These are phyloP conservation scores for Chaetodon trifascialis DNA, from an alignment of 2,113 vertebrate species.

Conservation along the genomic window DNA sequence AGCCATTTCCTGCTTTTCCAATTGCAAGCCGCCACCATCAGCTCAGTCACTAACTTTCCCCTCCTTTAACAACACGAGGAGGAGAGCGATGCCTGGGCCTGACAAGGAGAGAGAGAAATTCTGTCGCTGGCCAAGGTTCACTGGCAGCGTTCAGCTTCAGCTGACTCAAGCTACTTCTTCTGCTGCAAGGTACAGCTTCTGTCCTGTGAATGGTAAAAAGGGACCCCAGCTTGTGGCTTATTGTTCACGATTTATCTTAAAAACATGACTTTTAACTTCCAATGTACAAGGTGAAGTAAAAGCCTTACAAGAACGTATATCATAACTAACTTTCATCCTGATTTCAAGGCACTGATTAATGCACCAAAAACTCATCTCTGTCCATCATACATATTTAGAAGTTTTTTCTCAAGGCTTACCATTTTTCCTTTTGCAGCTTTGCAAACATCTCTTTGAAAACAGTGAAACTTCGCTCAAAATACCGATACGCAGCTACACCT, in stretches of 20 bases:
- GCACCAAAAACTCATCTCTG: no score
- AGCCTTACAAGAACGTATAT: background rate
- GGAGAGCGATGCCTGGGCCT: slow-evolving; percentile 29
- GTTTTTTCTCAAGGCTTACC: no score
- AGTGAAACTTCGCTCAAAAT: no score
- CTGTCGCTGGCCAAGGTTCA: slow-evolving; percentile 30
- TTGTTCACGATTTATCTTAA: slow-evolving; percentile 4
- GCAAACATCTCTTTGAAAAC: no score
- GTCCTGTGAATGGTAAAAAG: slow-evolving; percentile 10
- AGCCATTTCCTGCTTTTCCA: slow-evolving; percentile 81
- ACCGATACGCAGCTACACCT: no score
- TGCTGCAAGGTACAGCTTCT: slow-evolving; percentile 15
- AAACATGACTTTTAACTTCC: background rate
- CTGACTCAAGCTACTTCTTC: slow-evolving; percentile 7
- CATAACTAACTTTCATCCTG: no score
- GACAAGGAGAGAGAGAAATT: slow-evolving; percentile 28
- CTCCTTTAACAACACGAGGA: slow-evolving; percentile 29
- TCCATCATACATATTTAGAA: no score
- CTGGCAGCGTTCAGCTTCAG: slow-evolving; percentile 27
- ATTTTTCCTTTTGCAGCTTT: no score
- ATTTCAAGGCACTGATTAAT: no score
- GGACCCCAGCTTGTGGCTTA: background rate
- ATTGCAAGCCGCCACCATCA: slow-evolving; percentile 70
- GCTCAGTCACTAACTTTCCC: slow-evolving; percentile 56
- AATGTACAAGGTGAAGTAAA: background rate